phyloP scores from a whole-genome alignment of 2,113 vertebrate species.

The Ancistrus triradiatus region DNA sequence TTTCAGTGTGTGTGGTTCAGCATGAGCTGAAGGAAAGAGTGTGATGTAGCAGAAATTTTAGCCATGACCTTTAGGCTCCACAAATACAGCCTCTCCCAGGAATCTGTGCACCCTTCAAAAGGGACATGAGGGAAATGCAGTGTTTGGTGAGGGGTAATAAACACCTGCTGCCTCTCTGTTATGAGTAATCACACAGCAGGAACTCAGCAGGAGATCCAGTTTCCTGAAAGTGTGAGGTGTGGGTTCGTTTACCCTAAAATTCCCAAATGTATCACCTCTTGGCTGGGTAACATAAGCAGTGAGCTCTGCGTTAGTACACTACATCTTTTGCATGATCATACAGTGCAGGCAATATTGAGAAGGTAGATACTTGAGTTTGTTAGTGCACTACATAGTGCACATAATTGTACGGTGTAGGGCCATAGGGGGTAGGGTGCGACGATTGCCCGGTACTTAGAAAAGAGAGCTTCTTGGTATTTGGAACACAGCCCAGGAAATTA shows the following conservation, averaged over 20 bases:
- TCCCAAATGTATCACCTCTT: too few species aligned
- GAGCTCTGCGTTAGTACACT: too few species aligned
- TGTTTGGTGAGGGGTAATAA: background rate
- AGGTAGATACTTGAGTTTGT: background rate
- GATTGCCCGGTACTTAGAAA: too few species aligned
- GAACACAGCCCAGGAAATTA: background rate
- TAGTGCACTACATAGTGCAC: background rate
- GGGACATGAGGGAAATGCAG: background rate
- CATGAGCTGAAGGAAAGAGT: too few species aligned
- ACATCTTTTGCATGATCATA: too few species aligned
- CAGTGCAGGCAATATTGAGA: background rate
- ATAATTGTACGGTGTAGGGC: background rate
- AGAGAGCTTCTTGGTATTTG: background rate
- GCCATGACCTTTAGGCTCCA: too few species aligned
- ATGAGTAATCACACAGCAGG: background rate
- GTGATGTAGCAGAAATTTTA: too few species aligned
- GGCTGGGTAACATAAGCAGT: too few species aligned
- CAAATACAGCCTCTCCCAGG: background rate
- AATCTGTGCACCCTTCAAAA: constrained; percentile 2
- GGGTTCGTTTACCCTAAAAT: too few species aligned
- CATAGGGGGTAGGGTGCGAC: too few species aligned
- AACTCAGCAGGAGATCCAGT: too few species aligned
- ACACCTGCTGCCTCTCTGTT: background rate
- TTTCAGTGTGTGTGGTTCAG: too few species aligned
- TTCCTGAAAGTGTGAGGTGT: background rate